A percentile compares a stretch with the other conserved stretches of the same genome.
These are phyloP conservation scores for Leuctra nigra DNA, from an alignment of 2,888 invertebrate species.

Conservation along the genomic window DNA sequence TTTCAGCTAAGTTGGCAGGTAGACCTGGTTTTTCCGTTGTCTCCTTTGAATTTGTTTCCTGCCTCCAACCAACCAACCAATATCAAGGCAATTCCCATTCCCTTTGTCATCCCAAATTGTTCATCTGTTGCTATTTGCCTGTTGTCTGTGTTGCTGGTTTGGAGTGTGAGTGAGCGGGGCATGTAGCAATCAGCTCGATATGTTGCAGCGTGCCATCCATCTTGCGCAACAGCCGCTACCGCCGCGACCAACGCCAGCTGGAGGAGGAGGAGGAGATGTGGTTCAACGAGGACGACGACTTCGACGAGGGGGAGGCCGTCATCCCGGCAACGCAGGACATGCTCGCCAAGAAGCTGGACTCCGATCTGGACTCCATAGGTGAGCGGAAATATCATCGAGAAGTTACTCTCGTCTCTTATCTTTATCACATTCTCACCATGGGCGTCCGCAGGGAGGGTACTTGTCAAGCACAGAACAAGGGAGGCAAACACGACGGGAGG, in stretches of 20 bases:
- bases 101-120: too few relatives aligned
- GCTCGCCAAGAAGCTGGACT: slow-evolving; percentile 50
- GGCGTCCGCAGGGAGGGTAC: too few relatives aligned
- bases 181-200: slow-evolving; percentile 24
- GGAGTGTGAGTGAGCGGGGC: neutral
- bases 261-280: slow-evolving; percentile 99
- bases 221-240: slow-evolving; percentile 70
- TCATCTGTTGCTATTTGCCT: neutral
- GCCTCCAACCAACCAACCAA: too few relatives aligned
- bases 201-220: slow-evolving; percentile 67
- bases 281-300: slow-evolving; percentile 96
- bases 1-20: too few relatives aligned
- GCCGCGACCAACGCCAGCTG: slow-evolving; percentile 86
- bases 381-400: neutral
- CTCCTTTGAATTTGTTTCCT: too few relatives aligned
- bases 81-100: too few relatives aligned
- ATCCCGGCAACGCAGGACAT: slow-evolving; percentile 46
- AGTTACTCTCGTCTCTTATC: too few relatives aligned
- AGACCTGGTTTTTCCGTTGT: too few relatives aligned
- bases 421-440: too few relatives aligned
- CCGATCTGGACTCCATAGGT: slow-evolving; percentile 54
- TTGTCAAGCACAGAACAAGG: too few relatives aligned
- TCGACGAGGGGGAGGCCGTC: slow-evolving; percentile 67
- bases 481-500: too few relatives aligned
- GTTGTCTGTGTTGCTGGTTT: neutral